Evolutionary conservation across 2,888 invertebrate species (phyloP), one percentile per base, ranked within the genome.

Genomic region (Sarcophaga subvicina): DNA sequence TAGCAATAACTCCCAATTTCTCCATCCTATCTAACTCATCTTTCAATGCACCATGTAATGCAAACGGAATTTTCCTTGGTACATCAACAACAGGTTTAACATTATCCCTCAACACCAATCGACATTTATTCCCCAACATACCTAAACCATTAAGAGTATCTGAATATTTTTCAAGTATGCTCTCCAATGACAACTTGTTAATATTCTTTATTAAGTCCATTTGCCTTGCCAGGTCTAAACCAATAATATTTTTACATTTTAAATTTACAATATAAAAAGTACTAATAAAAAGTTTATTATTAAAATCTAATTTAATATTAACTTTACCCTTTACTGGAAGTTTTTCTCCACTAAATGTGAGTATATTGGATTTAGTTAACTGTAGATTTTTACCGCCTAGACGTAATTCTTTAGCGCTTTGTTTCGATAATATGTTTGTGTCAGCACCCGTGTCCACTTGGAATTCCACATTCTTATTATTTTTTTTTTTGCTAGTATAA

Each of bases 111-210:
- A 83, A 5, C 64, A 75, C 54, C n/a, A 77, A 80, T 77, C 66
- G 64, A 63, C 72, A 84, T 75, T 79, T 22, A 20, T 54, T 83
- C 75, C 79, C 81, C 20, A 86, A 11, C 4, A 62, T 37, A 45
- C 83, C 83, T 73, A 86, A 49, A 62, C 78, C 75, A 62, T 71
- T 22, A 80, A 88, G 75, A 37, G 85, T 70, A 14, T 83, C 69
- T 66, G 49, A 82, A 69, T 76, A 81, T 12, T 82, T 76, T 78
- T 76, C 71, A 4, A 78, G n/a, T 22, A 78, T 70, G 25, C 75
- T 66, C 45, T 54, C 71, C 45, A 25, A 64, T 67, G 66, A 37
- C 77, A 49, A 64, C 66, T n/a, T 27, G 69, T 75, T 79, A 63
- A 59, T 73, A 73, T 3, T 76, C 66, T 76, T 84, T 12, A 73